A percentile compares a stretch with the other conserved stretches of the same genome.
Conservation (phyloP, 2,888 invertebrate species). For the Microplitis manilae region DNA sequence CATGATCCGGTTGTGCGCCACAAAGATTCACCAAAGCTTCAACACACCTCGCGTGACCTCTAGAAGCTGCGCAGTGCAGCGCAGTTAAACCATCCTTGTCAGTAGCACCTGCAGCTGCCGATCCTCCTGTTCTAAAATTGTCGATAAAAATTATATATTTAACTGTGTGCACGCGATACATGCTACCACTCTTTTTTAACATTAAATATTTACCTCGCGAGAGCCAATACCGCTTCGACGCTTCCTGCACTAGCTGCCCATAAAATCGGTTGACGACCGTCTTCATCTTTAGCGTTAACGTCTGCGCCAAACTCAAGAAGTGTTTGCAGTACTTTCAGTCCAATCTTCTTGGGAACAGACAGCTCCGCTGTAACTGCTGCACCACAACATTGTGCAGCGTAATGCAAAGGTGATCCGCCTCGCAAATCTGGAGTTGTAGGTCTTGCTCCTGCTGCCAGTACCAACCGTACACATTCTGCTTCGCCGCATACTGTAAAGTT, state of each 20-base stretch:
- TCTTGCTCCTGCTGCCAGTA: slow-evolving; percentile 89
- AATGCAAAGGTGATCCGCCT: slow-evolving; percentile 96
- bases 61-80: slow-evolving; percentile 95
- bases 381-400: slow-evolving; percentile 97
- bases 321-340: slow-evolving; percentile 85
- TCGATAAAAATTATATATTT: background rate
- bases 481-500: slow-evolving; percentile 87
- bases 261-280: slow-evolving; percentile 92
- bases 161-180: background rate
- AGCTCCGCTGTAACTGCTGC: slow-evolving; percentile 76
- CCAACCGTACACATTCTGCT: slow-evolving; percentile 87
- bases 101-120: slow-evolving; percentile 76
- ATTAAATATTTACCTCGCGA: slow-evolving; percentile 77
- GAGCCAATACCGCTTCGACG: slow-evolving; percentile 89
- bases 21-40: slow-evolving; percentile 90
- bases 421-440: slow-evolving; percentile 92
- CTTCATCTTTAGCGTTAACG: slow-evolving; percentile 90
- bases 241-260: slow-evolving; percentile 99
- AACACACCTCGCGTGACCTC: slow-evolving; percentile 94
- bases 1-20: slow-evolving; percentile 88
- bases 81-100: slow-evolving; percentile 95
- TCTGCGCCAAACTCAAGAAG: slow-evolving; percentile 84
- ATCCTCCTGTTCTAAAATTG: slow-evolving; percentile 64
- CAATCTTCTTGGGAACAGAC: slow-evolving; percentile 74
- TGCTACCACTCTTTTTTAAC: background rate